phyloP scores from a whole-genome alignment of 2,113 vertebrate species.

The Typhlomys cinereus region DNA sequence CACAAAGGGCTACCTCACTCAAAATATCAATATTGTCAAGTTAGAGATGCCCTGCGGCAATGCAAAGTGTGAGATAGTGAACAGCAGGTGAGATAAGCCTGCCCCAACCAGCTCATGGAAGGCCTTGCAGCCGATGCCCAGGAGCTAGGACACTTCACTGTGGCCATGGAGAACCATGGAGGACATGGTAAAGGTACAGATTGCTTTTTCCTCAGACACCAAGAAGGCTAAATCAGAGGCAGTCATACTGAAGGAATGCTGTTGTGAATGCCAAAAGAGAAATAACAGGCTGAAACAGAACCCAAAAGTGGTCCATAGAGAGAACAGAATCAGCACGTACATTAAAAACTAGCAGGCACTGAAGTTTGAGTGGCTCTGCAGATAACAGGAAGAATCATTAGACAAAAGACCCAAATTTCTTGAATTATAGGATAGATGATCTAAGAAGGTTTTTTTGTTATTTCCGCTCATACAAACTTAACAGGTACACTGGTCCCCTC shows the following conservation, averaged over 20 bases:
- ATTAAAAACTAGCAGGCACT: not conserved
- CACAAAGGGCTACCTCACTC: not conserved
- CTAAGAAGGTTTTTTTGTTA: too few species aligned
- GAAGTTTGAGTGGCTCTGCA: not conserved
- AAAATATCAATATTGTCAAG: not conserved
- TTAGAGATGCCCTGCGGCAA: not conserved
- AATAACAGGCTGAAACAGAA: not conserved
- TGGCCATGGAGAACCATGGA: not conserved
- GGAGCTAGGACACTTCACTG: not conserved
- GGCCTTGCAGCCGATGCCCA: not conserved
- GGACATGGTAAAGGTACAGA: not conserved
- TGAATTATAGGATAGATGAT: not conserved
- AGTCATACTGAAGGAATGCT: not conserved
- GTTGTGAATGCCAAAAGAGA: not conserved
- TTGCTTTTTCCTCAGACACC: not conserved
- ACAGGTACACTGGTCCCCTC: too few species aligned
- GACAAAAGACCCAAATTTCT: slow-evolving; percentile 11
- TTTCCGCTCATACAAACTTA: too few species aligned
- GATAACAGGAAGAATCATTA: not conserved
- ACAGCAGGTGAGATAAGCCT: not conserved
- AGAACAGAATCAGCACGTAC: not conserved
- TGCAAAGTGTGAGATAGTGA: not conserved
- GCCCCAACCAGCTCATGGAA: not conserved
- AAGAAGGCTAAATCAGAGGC: not conserved
- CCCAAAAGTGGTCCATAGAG: not conserved